Conservation (phyloP, 2,888 invertebrate species). For the Platycheirus albimanus region DNA sequence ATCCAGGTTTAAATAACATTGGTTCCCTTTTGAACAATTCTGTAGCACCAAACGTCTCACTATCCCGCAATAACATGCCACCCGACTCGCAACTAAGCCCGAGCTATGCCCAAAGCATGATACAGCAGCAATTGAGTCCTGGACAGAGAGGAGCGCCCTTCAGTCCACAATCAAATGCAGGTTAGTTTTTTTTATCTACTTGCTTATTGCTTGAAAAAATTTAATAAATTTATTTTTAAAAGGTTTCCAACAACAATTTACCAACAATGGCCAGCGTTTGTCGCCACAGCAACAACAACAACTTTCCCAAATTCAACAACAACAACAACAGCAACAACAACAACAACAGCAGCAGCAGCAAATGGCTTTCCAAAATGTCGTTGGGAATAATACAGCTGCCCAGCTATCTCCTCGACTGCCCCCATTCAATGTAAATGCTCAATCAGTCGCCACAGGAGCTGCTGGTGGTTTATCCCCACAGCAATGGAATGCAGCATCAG, state of each 20-base stretch:
- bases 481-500: slow-evolving; percentile 76
- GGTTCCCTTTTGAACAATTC: slow-evolving; percentile 92
- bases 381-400: slow-evolving; percentile 76
- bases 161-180: slow-evolving; percentile 82
- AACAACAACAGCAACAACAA: slow-evolving; percentile 73
- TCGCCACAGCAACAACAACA: slow-evolving; percentile 82
- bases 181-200: slow-evolving; percentile 72
- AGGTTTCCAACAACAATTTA: slow-evolving; percentile 81
- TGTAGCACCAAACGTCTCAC: slow-evolving; percentile 92
- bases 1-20: slow-evolving; percentile 85
- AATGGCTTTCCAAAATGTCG: slow-evolving; percentile 76
- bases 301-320: slow-evolving; percentile 75
- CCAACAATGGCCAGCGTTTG: slow-evolving; percentile 80
- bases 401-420: slow-evolving; percentile 82
- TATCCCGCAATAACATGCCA: slow-evolving; percentile 87
- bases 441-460: slow-evolving; percentile 69
- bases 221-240: not conserved
- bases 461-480: slow-evolving; percentile 76
- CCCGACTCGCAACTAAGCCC: slow-evolving; percentile 87
- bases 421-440: slow-evolving; percentile 76
- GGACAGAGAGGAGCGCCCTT: slow-evolving; percentile 82
- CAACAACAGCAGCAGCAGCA: slow-evolving; percentile 79
- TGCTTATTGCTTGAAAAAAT: not conserved
- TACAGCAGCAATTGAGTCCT: slow-evolving; percentile 82
- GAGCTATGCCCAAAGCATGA: slow-evolving; percentile 83